Evolutionary conservation across 2,113 vertebrate species (phyloP), one percentile per base, ranked within the genome.

Genomic region (Eulacestoma nigropectus): DNA sequence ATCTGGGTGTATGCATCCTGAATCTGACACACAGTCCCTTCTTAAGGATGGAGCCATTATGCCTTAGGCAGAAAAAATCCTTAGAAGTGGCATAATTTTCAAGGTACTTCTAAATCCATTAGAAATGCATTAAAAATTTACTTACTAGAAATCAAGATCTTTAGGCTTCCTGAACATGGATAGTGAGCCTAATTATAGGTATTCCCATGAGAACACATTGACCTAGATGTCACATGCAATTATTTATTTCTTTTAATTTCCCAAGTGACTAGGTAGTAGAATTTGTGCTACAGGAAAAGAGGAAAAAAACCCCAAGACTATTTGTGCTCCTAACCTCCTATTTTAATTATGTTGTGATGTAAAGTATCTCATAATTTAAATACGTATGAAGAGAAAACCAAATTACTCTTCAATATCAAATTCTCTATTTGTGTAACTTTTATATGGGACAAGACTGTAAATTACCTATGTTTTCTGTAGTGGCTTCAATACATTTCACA

Each of bases 381-480:
- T 27, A 78, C 6, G 20, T 60, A 75, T 9, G 4, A 42, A 13
- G 23, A 75, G 20, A 90, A 95, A 92, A 65, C 1, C 49, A 89
- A 79, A 50, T 35, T 6, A 69, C 12, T 87, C 16, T 57, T 60
- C 25, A 32, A 22, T 15, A 14, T 72, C 27, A 84, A 63, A 91
- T 63, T 76, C n/a, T 60, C 56, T 52, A 29, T 53, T 17, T 52
- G 6, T 63, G 7, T 16, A 91, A 82, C 5, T 42, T 39, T 68
- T 52, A 59, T 41, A 78, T 13, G 12, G 35, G 29, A 39, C 8
- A 82, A 86, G 50, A 80, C 7, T 39, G 16, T 18, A 70, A 96
- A 92, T 97, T 96, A 98, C 98, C 98, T 97, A 89, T 57, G 82
- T 97, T 96, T 92, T 98, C 97, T 86, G 97, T 96, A 92, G 96